Evolutionary conservation across 2,888 invertebrate species (phyloP), one percentile per base, ranked within the genome.

Genomic region (Hyposoter didymator): DNA sequence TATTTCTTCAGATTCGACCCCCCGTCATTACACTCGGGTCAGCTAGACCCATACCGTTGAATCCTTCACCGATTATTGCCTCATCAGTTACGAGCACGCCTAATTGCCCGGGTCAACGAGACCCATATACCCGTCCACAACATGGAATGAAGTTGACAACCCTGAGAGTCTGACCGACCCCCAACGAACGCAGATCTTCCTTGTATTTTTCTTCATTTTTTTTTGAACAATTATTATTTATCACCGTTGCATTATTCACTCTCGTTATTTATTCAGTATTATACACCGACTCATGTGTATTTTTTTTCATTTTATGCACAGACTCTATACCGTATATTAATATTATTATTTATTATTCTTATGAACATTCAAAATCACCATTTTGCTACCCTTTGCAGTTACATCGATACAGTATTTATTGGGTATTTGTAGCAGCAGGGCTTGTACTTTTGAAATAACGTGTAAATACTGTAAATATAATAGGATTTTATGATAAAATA

Each of bases 381-480:
- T 45, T 55, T 81, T 85, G 59, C 70, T 59, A 83, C 49, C 76
- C 67, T 74, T 28, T 72, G 78, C 70, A 74, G 52, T 84, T 82
- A 74, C 55, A 55, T 62, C 43, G 35, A 83, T 76, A 78, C 52
- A 35, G 28, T 74, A 70, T 47, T 67, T 73, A 52, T 78, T 52
- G 73, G 47, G 43, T 43, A 82, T 75, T 69, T 74, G 62, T 75
- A 79, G 59, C 19, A 17, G 39, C 19, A 17, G 39, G 8, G 39
- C 28, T 64, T 64, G 32, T 72, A 28, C 32, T 73, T 72, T 55
- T 55, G 12, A 55, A 39, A 64, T 80, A 66, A 72, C 59, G 49
- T 90, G 89, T 90, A 90, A 87, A 90, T 89, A 89, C 82, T 90
- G 90, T 90, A 90, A 89, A 90, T 89, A 90, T 86, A 72, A 59